Conservation (phyloP, 2,113 vertebrate genomes). For the Chlorodrepanis virens region DNA sequence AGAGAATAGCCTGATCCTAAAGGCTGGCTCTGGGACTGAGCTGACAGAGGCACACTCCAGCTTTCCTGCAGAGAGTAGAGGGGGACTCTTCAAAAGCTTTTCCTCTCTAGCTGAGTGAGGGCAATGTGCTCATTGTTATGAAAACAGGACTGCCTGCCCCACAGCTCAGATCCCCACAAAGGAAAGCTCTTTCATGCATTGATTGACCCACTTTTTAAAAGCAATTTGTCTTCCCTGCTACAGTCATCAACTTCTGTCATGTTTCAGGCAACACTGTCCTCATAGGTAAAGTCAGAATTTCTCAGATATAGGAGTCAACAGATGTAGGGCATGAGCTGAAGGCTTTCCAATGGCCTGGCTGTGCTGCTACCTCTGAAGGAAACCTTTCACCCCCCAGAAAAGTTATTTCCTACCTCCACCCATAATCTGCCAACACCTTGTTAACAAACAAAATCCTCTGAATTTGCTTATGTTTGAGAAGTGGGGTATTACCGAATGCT, state of each 20-base stretch:
- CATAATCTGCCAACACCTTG: neutral
- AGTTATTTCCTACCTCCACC: neutral
- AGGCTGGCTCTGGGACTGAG: neutral
- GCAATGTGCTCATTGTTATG: neutral
- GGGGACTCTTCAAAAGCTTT: neutral
- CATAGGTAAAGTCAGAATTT: neutral
- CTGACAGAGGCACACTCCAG: neutral
- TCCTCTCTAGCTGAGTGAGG: neutral
- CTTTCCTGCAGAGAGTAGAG: neutral
- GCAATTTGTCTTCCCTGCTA: neutral
- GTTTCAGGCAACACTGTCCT: neutral
- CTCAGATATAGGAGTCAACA: neutral
- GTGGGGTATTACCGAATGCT: neutral
- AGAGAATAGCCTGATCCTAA: neutral
- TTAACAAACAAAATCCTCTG: neutral
- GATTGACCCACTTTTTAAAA: neutral
- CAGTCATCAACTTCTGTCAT: neutral
- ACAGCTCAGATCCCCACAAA: neutral
- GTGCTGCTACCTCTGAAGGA: neutral
- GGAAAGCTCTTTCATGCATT: neutral
- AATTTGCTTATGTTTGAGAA: neutral
- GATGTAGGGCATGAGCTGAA: rapidly evolving
- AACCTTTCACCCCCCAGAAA: neutral
- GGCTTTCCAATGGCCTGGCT: neutral
- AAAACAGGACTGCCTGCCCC: neutral